Conservation (phyloP, 2,797 vertebrate species). For the Pangasius mekongensis region DNA sequence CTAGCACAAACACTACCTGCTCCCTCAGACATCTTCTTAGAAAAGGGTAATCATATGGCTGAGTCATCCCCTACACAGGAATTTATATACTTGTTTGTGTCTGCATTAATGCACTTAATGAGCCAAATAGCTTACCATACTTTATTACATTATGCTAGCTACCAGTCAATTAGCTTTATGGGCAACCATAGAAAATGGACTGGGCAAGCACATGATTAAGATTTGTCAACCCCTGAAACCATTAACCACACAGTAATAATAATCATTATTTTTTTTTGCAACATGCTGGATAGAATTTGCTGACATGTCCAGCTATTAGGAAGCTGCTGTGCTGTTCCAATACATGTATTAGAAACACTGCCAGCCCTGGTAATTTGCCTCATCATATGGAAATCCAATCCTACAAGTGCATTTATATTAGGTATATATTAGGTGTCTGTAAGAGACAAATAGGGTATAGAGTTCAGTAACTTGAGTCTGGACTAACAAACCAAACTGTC, state of each 20-base stretch:
- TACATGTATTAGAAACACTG: background rate
- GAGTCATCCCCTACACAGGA: background rate
- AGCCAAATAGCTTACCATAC: background rate
- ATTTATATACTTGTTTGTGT: constrained; percentile 20
- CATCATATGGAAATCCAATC: background rate
- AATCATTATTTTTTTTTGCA: background rate
- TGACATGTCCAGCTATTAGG: background rate
- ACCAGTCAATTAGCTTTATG: background rate
- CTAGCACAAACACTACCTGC: background rate
- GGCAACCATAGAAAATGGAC: background rate
- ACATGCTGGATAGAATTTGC: background rate
- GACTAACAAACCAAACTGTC: background rate
- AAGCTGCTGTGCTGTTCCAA: background rate
- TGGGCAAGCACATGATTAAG: background rate
- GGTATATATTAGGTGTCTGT: background rate
- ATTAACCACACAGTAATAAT: background rate
- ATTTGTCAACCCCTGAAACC: background rate
- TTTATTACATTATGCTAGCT: background rate
- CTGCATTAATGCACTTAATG: background rate
- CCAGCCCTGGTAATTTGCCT: background rate
- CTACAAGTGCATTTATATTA: background rate
- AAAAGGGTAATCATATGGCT: background rate
- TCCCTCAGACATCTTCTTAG: background rate
- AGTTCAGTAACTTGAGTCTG: constrained; percentile 7
- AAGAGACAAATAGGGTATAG: background rate